Evolutionary conservation across 2,888 invertebrate species (phyloP), one percentile per base, ranked within the genome.

Genomic region (Euplexia lucipara): DNA sequence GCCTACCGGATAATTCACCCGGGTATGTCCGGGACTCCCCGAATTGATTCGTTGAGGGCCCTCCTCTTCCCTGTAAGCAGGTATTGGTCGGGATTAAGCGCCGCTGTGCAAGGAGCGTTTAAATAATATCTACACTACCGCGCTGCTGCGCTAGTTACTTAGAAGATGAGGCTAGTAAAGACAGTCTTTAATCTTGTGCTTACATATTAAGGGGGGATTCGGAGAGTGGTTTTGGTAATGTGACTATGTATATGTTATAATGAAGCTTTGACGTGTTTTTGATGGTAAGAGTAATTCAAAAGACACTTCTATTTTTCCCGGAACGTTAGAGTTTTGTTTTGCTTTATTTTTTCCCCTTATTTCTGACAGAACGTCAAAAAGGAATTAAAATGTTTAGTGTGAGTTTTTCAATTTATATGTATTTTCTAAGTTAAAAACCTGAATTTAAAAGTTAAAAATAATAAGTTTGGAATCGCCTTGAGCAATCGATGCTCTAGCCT

Each of bases 31-130:
- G 77, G 66, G 60, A 59, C 54, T 76, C 53, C 54, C 69, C 64
- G 72, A 82, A 81, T 77, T 83, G 82, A 82, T 81, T 77, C 79
- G 67, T 53, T 60, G 62, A 35, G 52, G 76, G 16, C 32, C 82
- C 82, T 79, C 82, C 82, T 67, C 57, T 82, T 82, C 68, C 59
- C 53, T 82, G 82, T 82, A 81, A 73, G 82, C 82, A 81, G 81
- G 83, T 81, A 81, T 82, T 82, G 78, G 77, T 52, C 26, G 64
- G 69, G 72, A 82, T 80, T 81, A 81, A 75, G 54, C 65, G 69
- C 37, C 30, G 48, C 77, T 60, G 49, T 71, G 61, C 68, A 56
- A 56, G 56, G 47, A 51, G 54, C 61, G 60, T 68, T 82, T 70
- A 57, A 66, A 76, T 82, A 69, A 73, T 70, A 65, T 78, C 56